Percentiles rank a stretch among this genome's conserved stretches.
These are phyloP conservation scores for Gadopsis bispinosus DNA, from an alignment of 2,797 vertebrate genomes.

Conservation along the genomic window DNA sequence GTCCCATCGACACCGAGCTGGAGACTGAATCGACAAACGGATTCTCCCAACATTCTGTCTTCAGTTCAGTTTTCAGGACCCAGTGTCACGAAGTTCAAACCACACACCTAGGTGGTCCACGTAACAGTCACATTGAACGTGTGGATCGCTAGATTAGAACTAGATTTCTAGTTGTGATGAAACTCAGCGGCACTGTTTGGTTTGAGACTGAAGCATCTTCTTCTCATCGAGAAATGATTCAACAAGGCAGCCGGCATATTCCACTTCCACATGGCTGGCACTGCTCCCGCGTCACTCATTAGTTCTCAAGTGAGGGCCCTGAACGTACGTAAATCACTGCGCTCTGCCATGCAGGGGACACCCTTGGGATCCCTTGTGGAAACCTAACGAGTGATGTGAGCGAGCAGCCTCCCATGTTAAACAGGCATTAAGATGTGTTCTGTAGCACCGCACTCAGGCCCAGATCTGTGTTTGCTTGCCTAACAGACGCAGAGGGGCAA, in stretches of 20 bases:
- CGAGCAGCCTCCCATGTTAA: not conserved
- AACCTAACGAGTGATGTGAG: conserved; percentile 36
- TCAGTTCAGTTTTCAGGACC: not conserved
- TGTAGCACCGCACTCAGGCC: not conserved
- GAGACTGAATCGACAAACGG: not conserved
- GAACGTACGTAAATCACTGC: conserved; percentile 24
- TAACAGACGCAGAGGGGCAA: not conserved
- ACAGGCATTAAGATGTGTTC: not conserved
- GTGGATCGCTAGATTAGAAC: too few relatives aligned
- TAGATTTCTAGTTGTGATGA: not conserved
- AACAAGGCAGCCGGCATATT: conserved; percentile 20
- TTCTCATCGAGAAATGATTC: conserved; percentile 22
- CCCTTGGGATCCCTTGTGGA: conserved; percentile 4
- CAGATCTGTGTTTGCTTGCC: conserved; percentile 11
- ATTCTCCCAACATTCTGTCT: not conserved
- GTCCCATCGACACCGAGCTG: conserved; percentile 26
- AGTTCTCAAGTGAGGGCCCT: conserved; percentile 15
- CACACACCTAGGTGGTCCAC: too few relatives aligned
- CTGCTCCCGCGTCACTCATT: conserved; percentile 7
- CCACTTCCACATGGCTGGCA: not conserved
- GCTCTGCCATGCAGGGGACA: conserved; percentile 6
- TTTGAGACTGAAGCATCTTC: too few relatives aligned
- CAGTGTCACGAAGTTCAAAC: not conserved
- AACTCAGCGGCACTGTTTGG: not conserved
- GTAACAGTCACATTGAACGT: too few relatives aligned